Evolutionary conservation across 1,140 invertebrate genomes (phyloP), one percentile per base, ranked within the genome.

Genomic region (Carposina sasakii): DNA sequence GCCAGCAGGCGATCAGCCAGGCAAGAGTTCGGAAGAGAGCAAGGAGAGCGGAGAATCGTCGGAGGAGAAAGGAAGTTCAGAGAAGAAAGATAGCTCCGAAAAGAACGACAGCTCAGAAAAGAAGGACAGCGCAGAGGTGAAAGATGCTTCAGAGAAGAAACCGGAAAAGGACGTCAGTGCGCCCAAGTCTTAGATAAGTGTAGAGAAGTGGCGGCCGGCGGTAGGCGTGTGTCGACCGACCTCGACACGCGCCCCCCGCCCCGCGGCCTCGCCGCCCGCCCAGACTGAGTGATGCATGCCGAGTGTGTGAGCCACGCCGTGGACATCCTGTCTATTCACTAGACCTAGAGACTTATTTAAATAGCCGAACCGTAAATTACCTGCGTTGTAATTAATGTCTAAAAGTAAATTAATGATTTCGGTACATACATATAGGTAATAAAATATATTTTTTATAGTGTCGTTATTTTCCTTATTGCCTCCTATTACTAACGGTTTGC

Each of bases 261-360:
- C 46, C 52, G 54, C 45, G 51, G 28, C 28, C 40, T 31, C 33
- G 44, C 41, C 49, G 57, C 50, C 58, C 63, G 59, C 67, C 52
- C 39, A 22, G n/a, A 22, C 41, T 23, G 15, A 44, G 73, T 66
- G 61, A 63, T 60, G 60, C 54, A 49, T 54, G 54, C 58, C 50
- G 59, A 59, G 64, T 59, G 60, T 58, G 60, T 57, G 67, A 61
- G 49, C 56, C 60, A 48, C 50, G 50, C 54, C 50, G 52, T 61
- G 67, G 53, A 57, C 58, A 60, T 67, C 59, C 52, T 66, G 67
- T 69, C 66, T 75, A 72, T 74, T 69, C 64, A 70, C 52, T 82
- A 83, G 66, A 72, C 63, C 57, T 83, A 83, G 75, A 81, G 76
- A 81, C 77, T 78, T 81, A 83, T 79, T 81, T 79, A 79, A 81